phyloP scores from a whole-genome alignment of 2,113 vertebrate species.

The Heterotilapia buettikoferi region DNA sequence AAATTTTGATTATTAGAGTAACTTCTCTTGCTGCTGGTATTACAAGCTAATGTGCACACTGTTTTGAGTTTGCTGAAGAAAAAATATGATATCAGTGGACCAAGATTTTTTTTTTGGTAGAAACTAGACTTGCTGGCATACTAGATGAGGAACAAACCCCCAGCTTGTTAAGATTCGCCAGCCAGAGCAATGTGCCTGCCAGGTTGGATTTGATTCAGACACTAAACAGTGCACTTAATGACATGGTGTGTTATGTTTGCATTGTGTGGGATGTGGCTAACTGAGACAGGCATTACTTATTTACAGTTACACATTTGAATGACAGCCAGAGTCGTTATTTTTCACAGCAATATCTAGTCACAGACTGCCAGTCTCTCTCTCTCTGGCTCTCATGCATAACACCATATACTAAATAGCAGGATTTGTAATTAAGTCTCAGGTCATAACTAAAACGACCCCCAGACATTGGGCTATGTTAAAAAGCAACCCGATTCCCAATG shows the following conservation, averaged over 20 bases:
- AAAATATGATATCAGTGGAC: not conserved
- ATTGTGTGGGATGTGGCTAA: constrained; percentile 6
- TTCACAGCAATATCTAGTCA: not conserved
- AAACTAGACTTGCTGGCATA: constrained; percentile 21
- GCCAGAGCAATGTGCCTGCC: constrained; percentile 12
- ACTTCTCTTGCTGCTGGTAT: not conserved
- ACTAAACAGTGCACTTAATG: constrained; percentile 33
- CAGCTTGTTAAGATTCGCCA: constrained; percentile 30
- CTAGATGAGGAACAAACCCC: constrained; percentile 12
- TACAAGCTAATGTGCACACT: not conserved
- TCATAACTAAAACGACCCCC: constrained; percentile 44
- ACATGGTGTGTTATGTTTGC: constrained; percentile 10
- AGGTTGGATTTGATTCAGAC: constrained; percentile 46
- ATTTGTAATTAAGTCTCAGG: constrained; percentile 62
- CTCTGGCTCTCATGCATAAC: not conserved
- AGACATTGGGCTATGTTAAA: constrained; percentile 36
- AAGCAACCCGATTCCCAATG: constrained; percentile 35
- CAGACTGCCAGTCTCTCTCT: not conserved
- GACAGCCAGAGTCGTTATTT: not conserved
- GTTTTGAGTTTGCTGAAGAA: not conserved
- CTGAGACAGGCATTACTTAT: constrained; percentile 11
- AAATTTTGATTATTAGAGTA: not conserved
- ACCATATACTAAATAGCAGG: not conserved
- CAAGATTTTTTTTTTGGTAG: not conserved
- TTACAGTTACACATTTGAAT: constrained; percentile 13